Percentiles rank a stretch among this genome's conserved stretches.
These are phyloP conservation scores for Mormyrus proboscirostris DNA, from an alignment of 2,797 vertebrate genomes.

Conservation along the genomic window DNA sequence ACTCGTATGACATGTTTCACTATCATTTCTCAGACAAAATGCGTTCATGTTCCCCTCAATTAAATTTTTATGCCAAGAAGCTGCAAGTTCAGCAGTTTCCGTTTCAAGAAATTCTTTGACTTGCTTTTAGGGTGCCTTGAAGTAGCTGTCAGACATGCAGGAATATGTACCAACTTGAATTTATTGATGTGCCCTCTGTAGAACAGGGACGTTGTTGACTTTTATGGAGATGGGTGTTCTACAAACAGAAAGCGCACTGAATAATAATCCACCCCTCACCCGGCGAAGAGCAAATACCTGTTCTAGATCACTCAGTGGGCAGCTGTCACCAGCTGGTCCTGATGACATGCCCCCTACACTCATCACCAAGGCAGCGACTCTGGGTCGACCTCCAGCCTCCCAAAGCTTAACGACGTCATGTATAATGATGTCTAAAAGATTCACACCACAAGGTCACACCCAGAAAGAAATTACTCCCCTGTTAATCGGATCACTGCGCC, in stretches of 20 bases:
- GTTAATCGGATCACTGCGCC: neutral
- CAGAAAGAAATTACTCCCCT: conserved; percentile 17
- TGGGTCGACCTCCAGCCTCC: neutral
- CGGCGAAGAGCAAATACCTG: neutral
- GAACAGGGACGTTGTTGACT: neutral
- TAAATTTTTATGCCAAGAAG: neutral
- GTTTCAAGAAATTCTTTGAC: neutral
- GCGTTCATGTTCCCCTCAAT: neutral
- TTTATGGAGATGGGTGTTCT: neutral
- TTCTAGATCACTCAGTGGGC: neutral
- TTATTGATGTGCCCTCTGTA: neutral
- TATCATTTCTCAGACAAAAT: neutral
- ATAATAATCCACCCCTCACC: neutral
- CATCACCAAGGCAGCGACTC: conserved; percentile 2
- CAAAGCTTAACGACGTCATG: conserved; percentile 14
- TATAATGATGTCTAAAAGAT: conserved; percentile 11
- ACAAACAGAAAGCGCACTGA: neutral
- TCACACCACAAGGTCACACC: conserved; percentile 17
- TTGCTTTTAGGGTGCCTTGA: neutral
- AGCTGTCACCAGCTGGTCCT: neutral
- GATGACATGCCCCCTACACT: neutral
- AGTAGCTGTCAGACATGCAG: neutral
- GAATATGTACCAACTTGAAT: neutral
- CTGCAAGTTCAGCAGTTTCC: neutral
- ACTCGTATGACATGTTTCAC: neutral